A percentile compares a stretch with the other conserved stretches of the same genome.
Evolutionary conservation across 1,140 invertebrate species (phyloP).

Genomic region (Calliphora vicina): DNA sequence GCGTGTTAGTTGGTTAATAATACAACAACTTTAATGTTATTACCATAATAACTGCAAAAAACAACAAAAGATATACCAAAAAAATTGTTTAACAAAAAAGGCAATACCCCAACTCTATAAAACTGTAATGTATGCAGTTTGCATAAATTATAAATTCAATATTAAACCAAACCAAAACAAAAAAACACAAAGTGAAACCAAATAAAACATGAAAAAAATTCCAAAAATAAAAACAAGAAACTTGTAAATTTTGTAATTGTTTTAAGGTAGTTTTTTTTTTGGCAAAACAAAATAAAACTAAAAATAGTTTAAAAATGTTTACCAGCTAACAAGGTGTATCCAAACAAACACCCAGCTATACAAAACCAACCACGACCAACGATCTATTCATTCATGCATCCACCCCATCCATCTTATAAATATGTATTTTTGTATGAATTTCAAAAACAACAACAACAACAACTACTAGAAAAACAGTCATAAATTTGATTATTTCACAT

Average conservation of each 20-base stretch:
- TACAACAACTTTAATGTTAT: not conserved
- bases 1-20: constrained; percentile 16
- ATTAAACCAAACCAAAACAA: not conserved
- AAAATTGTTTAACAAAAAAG: not conserved
- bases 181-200: not conserved
- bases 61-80: not conserved
- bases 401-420: not conserved
- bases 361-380: not conserved
- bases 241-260: constrained; percentile 2
- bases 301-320: not conserved
- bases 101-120: constrained; percentile 3
- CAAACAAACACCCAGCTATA: too few relatives aligned
- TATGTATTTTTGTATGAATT: not conserved
- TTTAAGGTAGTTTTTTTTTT: not conserved
- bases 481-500: not conserved
- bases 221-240: not conserved
- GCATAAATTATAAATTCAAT: not conserved
- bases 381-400: not conserved
- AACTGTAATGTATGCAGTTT: not conserved
- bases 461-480: not conserved
- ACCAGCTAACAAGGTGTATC: not conserved
- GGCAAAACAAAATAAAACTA: not conserved
- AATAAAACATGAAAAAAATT: not conserved
- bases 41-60: not conserved
- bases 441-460: not conserved